Evolutionary conservation across 92 coral and sea anemone genomes (phyloP), one percentile per base, ranked within the genome.

Genomic region (Zoanthus sociatus): DNA sequence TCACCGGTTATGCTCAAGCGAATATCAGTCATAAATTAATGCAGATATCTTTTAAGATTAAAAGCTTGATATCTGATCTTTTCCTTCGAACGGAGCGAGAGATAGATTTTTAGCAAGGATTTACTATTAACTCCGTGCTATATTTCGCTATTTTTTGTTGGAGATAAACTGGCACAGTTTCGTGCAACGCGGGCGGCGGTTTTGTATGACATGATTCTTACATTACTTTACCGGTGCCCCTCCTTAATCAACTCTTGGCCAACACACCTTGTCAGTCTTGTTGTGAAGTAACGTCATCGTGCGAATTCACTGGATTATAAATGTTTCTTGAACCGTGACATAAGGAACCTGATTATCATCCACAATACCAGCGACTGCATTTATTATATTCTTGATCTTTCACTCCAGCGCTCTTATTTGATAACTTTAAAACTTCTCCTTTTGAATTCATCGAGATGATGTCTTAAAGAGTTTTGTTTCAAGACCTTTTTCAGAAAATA

Each of bases 211-310:
- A 31, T 18, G 17, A 47, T 48, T 30, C 48, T 79, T 66, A 8
- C 30, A 26, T 46, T 71, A 81, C 69, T 45, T 30, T 18, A 75
- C 21, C 85, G 74, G 54, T 73, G 30, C 85, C 85, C 74, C 44
- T 81, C 71, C 85, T 5, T 5, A 9, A 3, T 50, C 55, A 50
- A 2, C 55, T 50, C 71, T 48, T 71, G 51, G 20, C 45, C 55
- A 44, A 18, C 74, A 81, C 85, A 74, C 85, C 85, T 81, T 81
- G 42, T 63, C 48, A 64, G 50, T 20, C 84, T 60, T 78, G 84
- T 46, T 56, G 16, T 9, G 16, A 74, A 46, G 85, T 81, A 81
- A 81, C 85, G 85, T 81, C 85, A 81, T 67, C 74, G 44, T 20
- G 44, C 44, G 46, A 64, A 45, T 45, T 45, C 48, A 55, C 82